phyloP scores from a whole-genome alignment of 2,888 invertebrate species.

The Orthosia gothica region DNA sequence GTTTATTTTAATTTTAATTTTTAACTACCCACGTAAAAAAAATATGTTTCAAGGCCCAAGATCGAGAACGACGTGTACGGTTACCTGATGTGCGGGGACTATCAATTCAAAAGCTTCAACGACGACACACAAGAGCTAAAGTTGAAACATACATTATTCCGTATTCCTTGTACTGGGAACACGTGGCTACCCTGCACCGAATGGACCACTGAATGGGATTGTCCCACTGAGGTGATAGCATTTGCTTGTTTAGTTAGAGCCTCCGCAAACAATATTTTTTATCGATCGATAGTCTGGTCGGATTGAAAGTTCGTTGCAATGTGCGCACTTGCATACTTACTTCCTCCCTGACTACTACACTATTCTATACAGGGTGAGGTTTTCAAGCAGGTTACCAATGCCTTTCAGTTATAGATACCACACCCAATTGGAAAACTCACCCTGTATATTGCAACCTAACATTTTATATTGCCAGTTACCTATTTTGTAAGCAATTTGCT shows the following conservation, averaged over 20 bases:
- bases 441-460: background rate
- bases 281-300: no score
- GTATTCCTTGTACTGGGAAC: slow-evolving; percentile 87
- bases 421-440: no score
- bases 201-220: slow-evolving; percentile 84
- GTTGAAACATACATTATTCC: slow-evolving; percentile 85
- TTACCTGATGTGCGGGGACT: slow-evolving; percentile 86
- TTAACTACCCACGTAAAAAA: background rate
- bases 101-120: slow-evolving; percentile 77
- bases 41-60: slow-evolving; percentile 79
- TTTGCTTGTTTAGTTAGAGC: background rate
- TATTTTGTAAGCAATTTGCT: background rate
- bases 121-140: slow-evolving; percentile 65
- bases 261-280: no score
- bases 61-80: slow-evolving; percentile 82
- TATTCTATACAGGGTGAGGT: no score
- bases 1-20: no score
- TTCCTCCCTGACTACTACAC: no score
- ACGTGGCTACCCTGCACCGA: slow-evolving; percentile 86
- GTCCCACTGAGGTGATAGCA: slow-evolving; percentile 81
- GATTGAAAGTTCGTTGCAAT: no score
- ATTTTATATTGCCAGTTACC: background rate
- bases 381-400: no score
- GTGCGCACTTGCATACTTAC: no score
- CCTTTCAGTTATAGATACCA: no score